Conservation (phyloP, 2,797 vertebrate genomes). For the Mycteria americana region DNA sequence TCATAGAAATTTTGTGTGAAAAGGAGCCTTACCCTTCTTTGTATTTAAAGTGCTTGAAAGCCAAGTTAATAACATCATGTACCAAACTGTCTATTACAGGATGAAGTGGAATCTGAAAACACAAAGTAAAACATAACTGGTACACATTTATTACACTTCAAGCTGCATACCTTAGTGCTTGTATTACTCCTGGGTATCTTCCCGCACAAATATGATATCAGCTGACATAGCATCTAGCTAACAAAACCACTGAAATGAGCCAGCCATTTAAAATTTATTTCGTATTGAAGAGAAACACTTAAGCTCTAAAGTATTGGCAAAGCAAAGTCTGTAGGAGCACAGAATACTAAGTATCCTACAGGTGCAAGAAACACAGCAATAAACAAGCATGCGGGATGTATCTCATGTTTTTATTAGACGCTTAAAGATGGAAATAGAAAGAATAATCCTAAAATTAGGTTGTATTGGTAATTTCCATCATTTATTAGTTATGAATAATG, state of each 20-base stretch:
- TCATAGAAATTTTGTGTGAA: background rate
- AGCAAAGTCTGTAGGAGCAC: background rate
- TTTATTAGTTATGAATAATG: background rate
- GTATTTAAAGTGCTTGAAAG: slow-evolving; percentile 99
- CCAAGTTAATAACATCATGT: slow-evolving; percentile 95
- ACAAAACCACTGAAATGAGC: background rate
- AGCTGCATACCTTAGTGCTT: background rate
- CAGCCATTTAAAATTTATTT: background rate
- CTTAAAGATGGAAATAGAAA: background rate
- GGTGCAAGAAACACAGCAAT: background rate
- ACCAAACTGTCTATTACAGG: slow-evolving; percentile 96
- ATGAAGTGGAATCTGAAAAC: slow-evolving; percentile 93
- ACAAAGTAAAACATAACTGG: slow-evolving; percentile 24
- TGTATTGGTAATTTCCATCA: background rate
- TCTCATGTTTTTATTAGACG: background rate
- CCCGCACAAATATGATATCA: background rate
- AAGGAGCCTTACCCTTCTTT: slow-evolving; percentile 90
- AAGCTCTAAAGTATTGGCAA: background rate
- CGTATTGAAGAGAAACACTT: background rate
- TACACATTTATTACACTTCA: background rate
- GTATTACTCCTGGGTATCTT: background rate
- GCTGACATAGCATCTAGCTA: background rate
- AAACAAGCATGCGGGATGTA: background rate
- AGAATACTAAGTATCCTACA: background rate
- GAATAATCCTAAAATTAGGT: background rate